These are phyloP conservation scores for Lasioglossum figueresi DNA, from an alignment of 2,888 invertebrate genomes.

Conservation along the genomic window DNA sequence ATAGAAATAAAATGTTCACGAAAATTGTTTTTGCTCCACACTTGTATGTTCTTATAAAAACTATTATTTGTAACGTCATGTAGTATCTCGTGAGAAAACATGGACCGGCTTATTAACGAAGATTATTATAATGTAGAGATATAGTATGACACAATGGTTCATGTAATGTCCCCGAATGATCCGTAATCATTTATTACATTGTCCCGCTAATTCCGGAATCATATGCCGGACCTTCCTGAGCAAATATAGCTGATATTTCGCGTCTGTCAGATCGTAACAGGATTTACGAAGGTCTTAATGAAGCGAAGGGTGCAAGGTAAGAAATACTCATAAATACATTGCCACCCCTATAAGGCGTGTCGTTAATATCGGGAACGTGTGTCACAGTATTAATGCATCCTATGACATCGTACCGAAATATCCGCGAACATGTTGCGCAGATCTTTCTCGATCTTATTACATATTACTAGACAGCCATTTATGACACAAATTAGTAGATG, in stretches of 20 bases:
- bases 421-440: background rate
- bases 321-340: constrained; percentile 60
- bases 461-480: background rate
- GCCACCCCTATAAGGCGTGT: constrained; percentile 25
- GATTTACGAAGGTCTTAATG: constrained; percentile 70
- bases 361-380: constrained; percentile 53
- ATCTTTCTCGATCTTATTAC: background rate
- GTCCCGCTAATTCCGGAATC: constrained; percentile 58
- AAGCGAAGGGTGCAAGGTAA: constrained; percentile 59
- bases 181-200: constrained; percentile 59
- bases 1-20: background rate
- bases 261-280: constrained; percentile 65
- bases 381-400: constrained; percentile 30
- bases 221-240: constrained; percentile 52
- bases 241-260: constrained; percentile 66
- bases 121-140: constrained; percentile 27
- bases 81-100: background rate
- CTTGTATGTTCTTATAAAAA: background rate
- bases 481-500: no score
- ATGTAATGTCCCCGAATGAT: constrained; percentile 23
- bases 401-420: background rate
- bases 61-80: constrained; percentile 10
- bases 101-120: background rate
- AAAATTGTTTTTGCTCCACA: background rate
- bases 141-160: constrained; percentile 20